Evolutionary conservation across 2,113 vertebrate species (phyloP), one percentile per base, ranked within the genome.

Genomic region (Ctenomys sociabilis): DNA sequence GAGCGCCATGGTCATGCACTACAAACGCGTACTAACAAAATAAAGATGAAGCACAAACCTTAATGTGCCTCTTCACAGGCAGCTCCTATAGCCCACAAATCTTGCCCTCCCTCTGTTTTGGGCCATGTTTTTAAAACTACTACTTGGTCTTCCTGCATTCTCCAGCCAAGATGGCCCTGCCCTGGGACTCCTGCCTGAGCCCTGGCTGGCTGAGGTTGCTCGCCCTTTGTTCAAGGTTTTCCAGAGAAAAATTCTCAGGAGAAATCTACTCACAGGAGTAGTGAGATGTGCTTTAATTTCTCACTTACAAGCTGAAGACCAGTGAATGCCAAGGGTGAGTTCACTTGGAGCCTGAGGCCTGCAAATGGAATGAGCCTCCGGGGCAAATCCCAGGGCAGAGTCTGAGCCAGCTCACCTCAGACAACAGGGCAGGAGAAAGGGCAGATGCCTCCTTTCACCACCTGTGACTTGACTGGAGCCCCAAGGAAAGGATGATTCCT

Each of bases 331-430:
- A 12, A 8, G 1, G 5, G 59, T 10, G 12, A 35, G 3, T 4
- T 16, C 32, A 12, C 2, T 37, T 40, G 11, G 43, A 54, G 17
- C 5, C 68, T 1, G 5, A 66, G 70, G 43, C 83, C 59, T 40
- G 43, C 43, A n/a, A 3, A 7, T 2, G 3, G 30, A 11, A 6
- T 10, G 1, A 83, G 52, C 52, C 19, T 4, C 11, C 2, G 7
- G 1, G 8, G 19, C 43, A 17, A 70, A 24, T 26, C 28, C 52
- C 7, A 35, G 78, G 19, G n/a, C 75, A 19, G 35, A 40, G 14
- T 32, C 4, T 37, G 40, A 13, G 28, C 32, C 37, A 12, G 45
- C 24, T 1, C 17, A 32, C 11, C 43, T 54, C 19, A 32, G 26
- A 45, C 19, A 19, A 21, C 12, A 1, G 3, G 14, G 61, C 28